A percentile compares a stretch with the other conserved stretches of the same genome.
Evolutionary conservation across 2,888 invertebrate genomes (phyloP).

Genomic region (Drosophila prolongata): DNA sequence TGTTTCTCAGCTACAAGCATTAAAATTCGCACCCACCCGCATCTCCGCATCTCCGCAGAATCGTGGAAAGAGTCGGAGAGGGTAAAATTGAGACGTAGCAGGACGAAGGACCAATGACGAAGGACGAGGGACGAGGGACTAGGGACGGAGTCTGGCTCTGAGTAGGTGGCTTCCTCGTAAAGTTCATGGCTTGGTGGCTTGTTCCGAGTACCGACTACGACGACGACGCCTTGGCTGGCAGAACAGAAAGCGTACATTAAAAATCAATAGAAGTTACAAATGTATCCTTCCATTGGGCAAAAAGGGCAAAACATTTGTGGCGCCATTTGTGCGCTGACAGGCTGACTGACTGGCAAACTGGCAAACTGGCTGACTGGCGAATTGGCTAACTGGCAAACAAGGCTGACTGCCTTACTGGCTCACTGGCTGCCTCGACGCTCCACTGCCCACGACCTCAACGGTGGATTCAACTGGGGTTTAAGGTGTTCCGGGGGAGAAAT

Average conservation of each 20-base stretch:
- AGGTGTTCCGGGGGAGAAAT: conserved; percentile 7
- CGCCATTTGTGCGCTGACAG: conserved; percentile 54
- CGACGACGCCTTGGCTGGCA: conserved; percentile 53
- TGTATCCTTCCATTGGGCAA: conserved; percentile 61
- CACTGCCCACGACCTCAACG: conserved; percentile 10
- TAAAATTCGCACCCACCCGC: conserved; percentile 49
- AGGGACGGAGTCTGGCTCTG: conserved; percentile 14
- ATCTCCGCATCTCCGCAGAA: neutral
- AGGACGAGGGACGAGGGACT: neutral
- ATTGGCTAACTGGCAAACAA: neutral
- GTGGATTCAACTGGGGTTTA: neutral
- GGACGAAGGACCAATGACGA: neutral
- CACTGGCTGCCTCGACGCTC: conserved; percentile 17
- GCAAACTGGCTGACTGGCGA: conserved; percentile 3
- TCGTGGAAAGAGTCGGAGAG: neutral
- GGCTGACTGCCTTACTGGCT: conserved; percentile 12
- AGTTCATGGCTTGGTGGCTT: conserved; percentile 57
- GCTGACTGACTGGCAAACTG: conserved; percentile 30
- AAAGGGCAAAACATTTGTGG: conserved; percentile 60
- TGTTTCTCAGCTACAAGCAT: conserved; percentile 54
- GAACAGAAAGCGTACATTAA: conserved; percentile 59
- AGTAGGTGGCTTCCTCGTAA: conserved; percentile 48
- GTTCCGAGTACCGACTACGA: conserved; percentile 18
- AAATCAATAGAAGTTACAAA: conserved; percentile 75
- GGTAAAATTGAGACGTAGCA: neutral